Percentiles rank a stretch among this genome's conserved stretches.
Conservation (phyloP, 2,113 vertebrate species). For the Rhea americana region DNA sequence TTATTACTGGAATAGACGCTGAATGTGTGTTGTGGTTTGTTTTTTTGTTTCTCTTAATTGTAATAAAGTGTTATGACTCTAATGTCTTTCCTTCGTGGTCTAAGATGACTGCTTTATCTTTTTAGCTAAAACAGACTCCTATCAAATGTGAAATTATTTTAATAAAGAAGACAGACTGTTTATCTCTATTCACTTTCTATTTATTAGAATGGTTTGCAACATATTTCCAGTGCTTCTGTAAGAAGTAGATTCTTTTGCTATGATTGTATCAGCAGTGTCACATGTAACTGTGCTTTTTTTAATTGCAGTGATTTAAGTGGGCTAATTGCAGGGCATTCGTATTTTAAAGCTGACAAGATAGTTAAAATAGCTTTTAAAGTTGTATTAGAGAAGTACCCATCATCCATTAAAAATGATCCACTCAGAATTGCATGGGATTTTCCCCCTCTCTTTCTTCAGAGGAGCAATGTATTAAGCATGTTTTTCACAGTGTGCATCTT, state of each 20-base stretch:
- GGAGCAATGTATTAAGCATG: slow-evolving; percentile 38
- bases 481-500: slow-evolving; percentile 30
- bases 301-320: not conserved
- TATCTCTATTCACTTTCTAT: slow-evolving; percentile 8
- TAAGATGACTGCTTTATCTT: not conserved
- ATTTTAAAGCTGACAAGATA: slow-evolving; percentile 1
- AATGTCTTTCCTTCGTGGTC: not conserved
- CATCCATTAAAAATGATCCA: slow-evolving; percentile 57
- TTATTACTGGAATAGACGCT: not conserved
- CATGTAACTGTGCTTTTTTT: slow-evolving; percentile 28
- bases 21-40: not conserved
- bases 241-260: slow-evolving; percentile 5
- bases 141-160: not conserved
- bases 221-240: slow-evolving; percentile 40
- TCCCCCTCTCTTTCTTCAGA: slow-evolving; percentile 9
- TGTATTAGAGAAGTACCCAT: not conserved
- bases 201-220: slow-evolving; percentile 19
- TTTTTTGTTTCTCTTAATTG: not conserved
- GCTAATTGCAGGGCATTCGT: slow-evolving; percentile 26
- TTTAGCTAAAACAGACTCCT: not conserved
- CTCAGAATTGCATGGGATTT: slow-evolving; percentile 8
- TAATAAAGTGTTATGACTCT: not conserved
- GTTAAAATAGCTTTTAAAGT: slow-evolving; percentile 28
- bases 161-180: not conserved
- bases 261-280: slow-evolving; percentile 47